Percentiles rank a stretch among this genome's conserved stretches.
Evolutionary conservation across 2,797 vertebrate species (phyloP).

Genomic region (Phrynocephalus forsythii): DNA sequence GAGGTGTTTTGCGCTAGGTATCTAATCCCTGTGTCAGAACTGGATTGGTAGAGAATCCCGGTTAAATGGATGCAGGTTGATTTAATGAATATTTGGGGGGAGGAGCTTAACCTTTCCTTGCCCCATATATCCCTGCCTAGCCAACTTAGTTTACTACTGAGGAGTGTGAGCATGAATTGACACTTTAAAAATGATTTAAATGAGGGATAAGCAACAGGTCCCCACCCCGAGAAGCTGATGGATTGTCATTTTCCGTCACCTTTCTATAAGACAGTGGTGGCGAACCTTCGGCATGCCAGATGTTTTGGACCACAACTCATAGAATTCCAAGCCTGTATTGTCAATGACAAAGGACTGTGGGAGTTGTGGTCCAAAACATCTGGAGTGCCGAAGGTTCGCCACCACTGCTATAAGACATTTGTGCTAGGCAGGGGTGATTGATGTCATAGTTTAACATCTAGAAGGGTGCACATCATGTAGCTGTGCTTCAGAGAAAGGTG

Average conservation of each 20-base stretch:
- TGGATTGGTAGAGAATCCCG: background rate
- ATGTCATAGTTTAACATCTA: background rate
- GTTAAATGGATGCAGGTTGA: background rate
- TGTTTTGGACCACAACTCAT: too few relatives aligned
- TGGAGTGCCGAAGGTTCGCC: too few relatives aligned
- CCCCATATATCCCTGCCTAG: too few relatives aligned
- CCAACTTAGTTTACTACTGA: background rate
- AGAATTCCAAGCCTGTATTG: too few relatives aligned
- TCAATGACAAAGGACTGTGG: too few relatives aligned
- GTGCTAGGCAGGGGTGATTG: background rate
- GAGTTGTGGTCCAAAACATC: too few relatives aligned
- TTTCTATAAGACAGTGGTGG: too few relatives aligned
- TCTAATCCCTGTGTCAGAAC: background rate
- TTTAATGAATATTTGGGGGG: background rate
- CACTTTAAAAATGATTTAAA: background rate
- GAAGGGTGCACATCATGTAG: too few relatives aligned
- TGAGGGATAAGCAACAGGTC: background rate
- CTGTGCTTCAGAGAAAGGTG: background rate
- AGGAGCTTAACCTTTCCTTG: background rate
- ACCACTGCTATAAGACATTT: too few relatives aligned
- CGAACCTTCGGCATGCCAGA: too few relatives aligned
- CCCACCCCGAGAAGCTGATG: background rate
- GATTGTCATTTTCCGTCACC: background rate
- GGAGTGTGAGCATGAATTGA: background rate
- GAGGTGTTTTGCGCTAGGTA: too few relatives aligned